Conservation (phyloP, 2,113 vertebrate species). For the Saimiri boliviensis region DNA sequence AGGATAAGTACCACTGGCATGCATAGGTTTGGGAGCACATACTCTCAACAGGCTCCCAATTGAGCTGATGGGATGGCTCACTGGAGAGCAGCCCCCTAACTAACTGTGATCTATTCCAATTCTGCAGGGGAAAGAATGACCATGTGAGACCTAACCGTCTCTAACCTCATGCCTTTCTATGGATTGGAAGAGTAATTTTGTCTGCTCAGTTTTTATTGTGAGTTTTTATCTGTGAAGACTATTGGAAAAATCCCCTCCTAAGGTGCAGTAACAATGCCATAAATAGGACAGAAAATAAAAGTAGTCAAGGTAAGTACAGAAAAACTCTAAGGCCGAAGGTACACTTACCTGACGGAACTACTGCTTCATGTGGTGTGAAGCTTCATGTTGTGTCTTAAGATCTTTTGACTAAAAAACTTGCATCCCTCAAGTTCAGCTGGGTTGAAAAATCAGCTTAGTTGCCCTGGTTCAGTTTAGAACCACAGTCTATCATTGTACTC, state of each 20-base stretch:
- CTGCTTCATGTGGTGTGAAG: background rate
- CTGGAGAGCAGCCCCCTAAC: background rate
- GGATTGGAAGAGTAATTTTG: background rate
- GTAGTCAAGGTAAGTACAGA: background rate
- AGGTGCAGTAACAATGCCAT: background rate
- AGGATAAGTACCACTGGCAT: background rate
- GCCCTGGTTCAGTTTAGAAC: background rate
- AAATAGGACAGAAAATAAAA: constrained; percentile 20
- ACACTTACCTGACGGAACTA: background rate
- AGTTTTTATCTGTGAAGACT: background rate
- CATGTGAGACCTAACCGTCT: background rate
- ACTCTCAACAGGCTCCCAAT: background rate
- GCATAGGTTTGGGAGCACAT: background rate
- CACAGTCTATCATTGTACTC: background rate
- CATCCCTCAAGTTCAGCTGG: constrained; percentile 42
- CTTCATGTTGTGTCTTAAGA: background rate
- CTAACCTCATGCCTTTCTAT: background rate
- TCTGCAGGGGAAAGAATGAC: background rate
- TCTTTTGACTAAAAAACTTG: background rate
- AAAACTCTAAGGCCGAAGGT: background rate
- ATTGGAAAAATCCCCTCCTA: background rate
- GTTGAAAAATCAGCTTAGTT: background rate
- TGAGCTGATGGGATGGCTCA: background rate
- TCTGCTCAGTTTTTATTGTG: constrained; percentile 21
- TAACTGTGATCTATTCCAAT: background rate